phyloP scores from a whole-genome alignment of 2,113 vertebrate species.

The Cercocebus atys region DNA sequence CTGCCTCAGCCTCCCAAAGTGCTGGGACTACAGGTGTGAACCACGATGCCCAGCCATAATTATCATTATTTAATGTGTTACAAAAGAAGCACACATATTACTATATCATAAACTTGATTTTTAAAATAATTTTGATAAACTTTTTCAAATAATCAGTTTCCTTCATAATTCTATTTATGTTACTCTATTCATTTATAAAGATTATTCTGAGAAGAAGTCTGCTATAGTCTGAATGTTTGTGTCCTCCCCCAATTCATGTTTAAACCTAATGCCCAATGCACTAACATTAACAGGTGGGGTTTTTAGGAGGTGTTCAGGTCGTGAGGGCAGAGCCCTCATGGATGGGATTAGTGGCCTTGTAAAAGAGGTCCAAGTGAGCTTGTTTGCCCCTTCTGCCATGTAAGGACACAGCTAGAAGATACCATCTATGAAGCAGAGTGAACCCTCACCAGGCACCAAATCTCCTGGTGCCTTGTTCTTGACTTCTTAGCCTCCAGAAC shows the following conservation, averaged over 20 bases:
- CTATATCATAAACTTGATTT: neutral
- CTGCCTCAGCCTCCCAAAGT: no score
- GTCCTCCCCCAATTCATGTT: neutral
- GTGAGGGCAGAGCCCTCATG: neutral
- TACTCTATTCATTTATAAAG: neutral
- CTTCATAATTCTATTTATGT: neutral
- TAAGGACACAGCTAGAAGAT: neutral
- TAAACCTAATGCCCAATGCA: neutral
- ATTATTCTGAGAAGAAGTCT: neutral
- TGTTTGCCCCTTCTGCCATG: neutral
- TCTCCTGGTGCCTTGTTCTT: neutral
- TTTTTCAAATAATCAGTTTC: neutral
- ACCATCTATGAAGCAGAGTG: neutral
- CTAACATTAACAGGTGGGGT: neutral
- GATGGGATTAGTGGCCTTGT: neutral
- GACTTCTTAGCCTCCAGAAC: neutral
- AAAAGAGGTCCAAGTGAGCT: neutral
- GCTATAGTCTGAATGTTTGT: neutral
- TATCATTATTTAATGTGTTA: neutral
- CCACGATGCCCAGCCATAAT: neutral
- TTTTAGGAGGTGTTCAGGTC: neutral
- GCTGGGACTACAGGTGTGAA: no score
- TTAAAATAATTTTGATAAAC: neutral
- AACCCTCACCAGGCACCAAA: neutral
- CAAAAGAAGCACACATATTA: neutral